Evolutionary conservation across 2,888 invertebrate species (phyloP).

Genomic region (Muscina levida): DNA sequence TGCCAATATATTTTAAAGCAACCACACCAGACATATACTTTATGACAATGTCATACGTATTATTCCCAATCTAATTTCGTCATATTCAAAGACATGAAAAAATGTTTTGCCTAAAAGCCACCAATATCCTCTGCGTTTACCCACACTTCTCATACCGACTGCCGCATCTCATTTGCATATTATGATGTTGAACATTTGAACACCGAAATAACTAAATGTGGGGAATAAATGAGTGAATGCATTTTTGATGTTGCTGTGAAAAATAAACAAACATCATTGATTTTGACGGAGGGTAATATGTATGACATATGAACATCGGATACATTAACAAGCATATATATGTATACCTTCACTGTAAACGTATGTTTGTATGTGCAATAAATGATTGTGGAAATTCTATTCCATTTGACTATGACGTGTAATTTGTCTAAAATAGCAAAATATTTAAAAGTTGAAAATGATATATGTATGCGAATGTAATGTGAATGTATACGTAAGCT

Average conservation of each 20-base stretch:
- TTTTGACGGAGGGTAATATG: not conserved
- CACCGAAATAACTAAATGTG: not conserved
- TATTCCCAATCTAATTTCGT: too few relatives aligned
- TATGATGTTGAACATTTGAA: constrained; percentile 2
- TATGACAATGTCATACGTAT: too few relatives aligned
- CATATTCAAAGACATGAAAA: too few relatives aligned
- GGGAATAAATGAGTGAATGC: constrained; percentile 14
- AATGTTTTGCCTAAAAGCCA: too few relatives aligned
- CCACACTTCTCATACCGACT: not conserved
- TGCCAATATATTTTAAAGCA: too few relatives aligned
- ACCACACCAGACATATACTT: too few relatives aligned
- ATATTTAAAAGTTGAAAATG: not conserved
- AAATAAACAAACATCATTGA: constrained; percentile 23
- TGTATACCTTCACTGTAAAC: not conserved
- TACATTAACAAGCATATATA: not conserved
- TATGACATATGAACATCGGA: not conserved
- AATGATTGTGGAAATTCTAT: not conserved
- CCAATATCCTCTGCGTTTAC: too few relatives aligned
- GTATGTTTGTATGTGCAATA: not conserved
- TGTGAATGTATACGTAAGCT: too few relatives aligned
- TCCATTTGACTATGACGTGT: not conserved
- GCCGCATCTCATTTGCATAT: not conserved
- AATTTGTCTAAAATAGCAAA: not conserved
- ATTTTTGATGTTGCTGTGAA: constrained; percentile 12
- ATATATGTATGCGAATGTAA: not conserved